Percentiles rank a stretch among this genome's conserved stretches.
Conservation (phyloP, 1,140 invertebrate species). For the Cydia fagiglandana region DNA sequence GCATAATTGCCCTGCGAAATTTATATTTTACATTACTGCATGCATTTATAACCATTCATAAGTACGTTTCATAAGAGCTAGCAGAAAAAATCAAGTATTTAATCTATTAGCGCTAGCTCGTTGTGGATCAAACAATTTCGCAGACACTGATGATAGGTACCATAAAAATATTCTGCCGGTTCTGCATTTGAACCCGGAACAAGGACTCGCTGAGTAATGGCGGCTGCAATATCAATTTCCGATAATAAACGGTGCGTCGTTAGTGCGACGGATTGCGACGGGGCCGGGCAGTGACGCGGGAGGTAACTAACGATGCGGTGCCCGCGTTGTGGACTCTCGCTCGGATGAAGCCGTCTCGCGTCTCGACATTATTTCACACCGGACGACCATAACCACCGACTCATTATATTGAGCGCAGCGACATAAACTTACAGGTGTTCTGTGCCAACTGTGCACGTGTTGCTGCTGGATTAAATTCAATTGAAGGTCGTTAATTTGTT, state of each 20-base stretch:
- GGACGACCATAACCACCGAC: conserved; percentile 21
- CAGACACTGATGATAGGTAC: background rate
- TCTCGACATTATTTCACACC: conserved; percentile 25
- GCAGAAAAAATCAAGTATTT: too few relatives aligned
- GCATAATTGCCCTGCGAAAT: conserved; percentile 21
- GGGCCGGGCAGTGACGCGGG: conserved; percentile 14
- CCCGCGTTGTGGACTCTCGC: background rate
- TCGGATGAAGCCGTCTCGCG: conserved; percentile 16
- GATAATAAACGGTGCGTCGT: conserved; percentile 9
- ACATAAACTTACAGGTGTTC: conserved; percentile 29
- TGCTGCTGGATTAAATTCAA: conserved; percentile 8
- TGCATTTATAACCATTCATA: background rate
- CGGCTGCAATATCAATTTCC: conserved; percentile 11
- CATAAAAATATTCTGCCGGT: background rate
- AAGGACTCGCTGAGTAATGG: background rate
- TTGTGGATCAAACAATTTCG: background rate
- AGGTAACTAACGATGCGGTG: background rate
- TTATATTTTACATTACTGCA: conserved; percentile 12
- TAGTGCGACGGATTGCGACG: conserved; percentile 5
- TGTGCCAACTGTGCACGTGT: conserved; percentile 28
- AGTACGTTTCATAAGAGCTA: background rate
- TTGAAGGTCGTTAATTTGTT: conserved; percentile 17
- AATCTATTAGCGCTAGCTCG: background rate
- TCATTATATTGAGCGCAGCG: conserved; percentile 27
- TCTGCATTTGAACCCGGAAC: conserved; percentile 6